Conservation (phyloP, 2,797 vertebrate species). For the Hafferia zeledoni region DNA sequence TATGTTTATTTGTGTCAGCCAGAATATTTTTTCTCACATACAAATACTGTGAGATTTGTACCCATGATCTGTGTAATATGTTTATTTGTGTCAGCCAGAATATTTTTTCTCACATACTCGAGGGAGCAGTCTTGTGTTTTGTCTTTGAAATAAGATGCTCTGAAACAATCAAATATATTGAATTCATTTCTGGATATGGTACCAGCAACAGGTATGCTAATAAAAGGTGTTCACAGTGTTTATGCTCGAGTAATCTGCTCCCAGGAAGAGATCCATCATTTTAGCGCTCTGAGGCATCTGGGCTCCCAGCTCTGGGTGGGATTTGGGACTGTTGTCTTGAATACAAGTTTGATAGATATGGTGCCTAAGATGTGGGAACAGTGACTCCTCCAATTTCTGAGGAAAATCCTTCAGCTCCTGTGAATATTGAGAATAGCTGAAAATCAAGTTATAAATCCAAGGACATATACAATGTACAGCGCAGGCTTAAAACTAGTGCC, state of each 20-base stretch:
- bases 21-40: background rate
- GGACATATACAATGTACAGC: background rate
- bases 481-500: background rate
- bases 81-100: background rate
- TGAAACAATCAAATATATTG: background rate
- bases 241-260: constrained; percentile 11
- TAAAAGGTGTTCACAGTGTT: background rate
- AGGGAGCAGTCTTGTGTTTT: background rate
- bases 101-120: background rate
- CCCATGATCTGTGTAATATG: background rate
- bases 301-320: background rate
- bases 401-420: background rate
- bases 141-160: background rate
- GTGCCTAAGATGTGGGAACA: background rate
- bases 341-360: background rate
- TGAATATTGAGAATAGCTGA: background rate
- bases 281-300: background rate
- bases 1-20: background rate
- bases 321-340: background rate
- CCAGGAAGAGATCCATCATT: constrained; percentile 42
- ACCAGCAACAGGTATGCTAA: background rate
- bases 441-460: constrained; percentile 19
- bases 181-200: background rate
- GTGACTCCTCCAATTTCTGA: accelerated
- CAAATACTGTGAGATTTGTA: background rate